phyloP scores from a whole-genome alignment of 2,888 invertebrate genomes.

The Linnaemya vulpina region DNA sequence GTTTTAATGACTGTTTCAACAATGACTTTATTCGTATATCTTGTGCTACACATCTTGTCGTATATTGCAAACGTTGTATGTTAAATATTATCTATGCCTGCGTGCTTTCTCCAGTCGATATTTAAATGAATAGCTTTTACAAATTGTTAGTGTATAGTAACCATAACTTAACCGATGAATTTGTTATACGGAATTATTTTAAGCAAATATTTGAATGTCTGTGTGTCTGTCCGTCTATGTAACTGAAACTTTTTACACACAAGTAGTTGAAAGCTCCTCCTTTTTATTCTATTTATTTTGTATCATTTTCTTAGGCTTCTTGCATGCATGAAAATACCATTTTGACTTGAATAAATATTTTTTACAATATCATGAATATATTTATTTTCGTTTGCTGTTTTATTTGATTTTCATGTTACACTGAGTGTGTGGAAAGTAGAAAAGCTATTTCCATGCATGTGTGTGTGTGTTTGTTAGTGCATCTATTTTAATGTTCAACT shows the following conservation, averaged over 20 bases:
- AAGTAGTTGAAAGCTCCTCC: slow-evolving; percentile 33
- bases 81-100: background rate
- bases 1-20: background rate
- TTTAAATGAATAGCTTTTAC: slow-evolving; percentile 35
- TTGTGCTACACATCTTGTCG: background rate
- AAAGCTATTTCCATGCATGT: background rate
- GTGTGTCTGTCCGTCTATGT: background rate
- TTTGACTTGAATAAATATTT: slow-evolving; percentile 47
- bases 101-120: slow-evolving; percentile 7
- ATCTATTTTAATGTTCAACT: background rate
- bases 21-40: background rate
- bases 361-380: slow-evolving; percentile 40
- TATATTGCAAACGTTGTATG: background rate
- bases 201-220: slow-evolving; percentile 40
- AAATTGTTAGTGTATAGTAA: slow-evolving; percentile 43
- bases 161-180: slow-evolving; percentile 42
- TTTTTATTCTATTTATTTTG: slow-evolving; percentile 35
- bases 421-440: background rate
- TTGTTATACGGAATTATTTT: slow-evolving; percentile 9
- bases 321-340: background rate
- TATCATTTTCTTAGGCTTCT: slow-evolving; percentile 52
- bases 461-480: background rate
- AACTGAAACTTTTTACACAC: background rate
- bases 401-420: slow-evolving; percentile 14
- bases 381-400: slow-evolving; percentile 32